Percentiles rank a stretch among this genome's conserved stretches.
These are phyloP conservation scores for Philaenus spumarius DNA, from an alignment of 1,140 invertebrate genomes.

Conservation along the genomic window DNA sequence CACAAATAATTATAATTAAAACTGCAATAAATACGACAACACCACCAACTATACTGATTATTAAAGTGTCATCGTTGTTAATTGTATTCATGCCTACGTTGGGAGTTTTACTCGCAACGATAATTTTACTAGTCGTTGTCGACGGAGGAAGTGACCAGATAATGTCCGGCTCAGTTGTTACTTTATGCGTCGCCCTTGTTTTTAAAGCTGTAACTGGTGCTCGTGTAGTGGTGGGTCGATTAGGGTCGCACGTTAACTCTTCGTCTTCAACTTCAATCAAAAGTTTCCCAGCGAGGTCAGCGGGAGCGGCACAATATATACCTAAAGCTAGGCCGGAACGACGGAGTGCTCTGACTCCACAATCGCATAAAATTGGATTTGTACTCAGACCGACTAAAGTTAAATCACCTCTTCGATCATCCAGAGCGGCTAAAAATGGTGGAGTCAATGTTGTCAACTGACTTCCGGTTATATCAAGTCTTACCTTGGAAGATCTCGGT, in stretches of 20 bases:
- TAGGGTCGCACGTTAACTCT: slow-evolving; percentile 64
- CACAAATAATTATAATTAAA: slow-evolving; percentile 80
- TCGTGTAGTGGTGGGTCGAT: slow-evolving; percentile 42
- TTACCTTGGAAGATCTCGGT: slow-evolving; percentile 76
- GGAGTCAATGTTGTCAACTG: slow-evolving; percentile 65
- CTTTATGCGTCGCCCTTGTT: slow-evolving; percentile 37
- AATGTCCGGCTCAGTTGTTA: slow-evolving; percentile 68
- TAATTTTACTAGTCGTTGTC: slow-evolving; percentile 45
- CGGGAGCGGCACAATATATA: slow-evolving; percentile 58
- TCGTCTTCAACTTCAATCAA: slow-evolving; percentile 69
- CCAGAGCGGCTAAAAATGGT: slow-evolving; percentile 68
- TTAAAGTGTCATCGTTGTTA: slow-evolving; percentile 81
- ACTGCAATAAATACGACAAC: slow-evolving; percentile 86
- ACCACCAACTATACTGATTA: slow-evolving; percentile 85
- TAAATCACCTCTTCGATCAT: slow-evolving; percentile 68
- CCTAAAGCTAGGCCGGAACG: slow-evolving; percentile 45
- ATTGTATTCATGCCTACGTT: slow-evolving; percentile 42
- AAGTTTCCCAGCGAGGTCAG: slow-evolving; percentile 55
- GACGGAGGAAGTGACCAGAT: slow-evolving; percentile 76
- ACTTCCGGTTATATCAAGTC: slow-evolving; percentile 69
- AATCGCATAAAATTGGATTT: slow-evolving; percentile 81
- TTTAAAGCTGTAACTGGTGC: slow-evolving; percentile 37
- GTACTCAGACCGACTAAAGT: slow-evolving; percentile 60
- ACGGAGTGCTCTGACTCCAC: slow-evolving; percentile 67
- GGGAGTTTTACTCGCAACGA: slow-evolving; percentile 42